Percentiles rank a stretch among this genome's conserved stretches.
phyloP scores from a whole-genome alignment of 2,113 vertebrate species.

The Anhinga anhinga region DNA sequence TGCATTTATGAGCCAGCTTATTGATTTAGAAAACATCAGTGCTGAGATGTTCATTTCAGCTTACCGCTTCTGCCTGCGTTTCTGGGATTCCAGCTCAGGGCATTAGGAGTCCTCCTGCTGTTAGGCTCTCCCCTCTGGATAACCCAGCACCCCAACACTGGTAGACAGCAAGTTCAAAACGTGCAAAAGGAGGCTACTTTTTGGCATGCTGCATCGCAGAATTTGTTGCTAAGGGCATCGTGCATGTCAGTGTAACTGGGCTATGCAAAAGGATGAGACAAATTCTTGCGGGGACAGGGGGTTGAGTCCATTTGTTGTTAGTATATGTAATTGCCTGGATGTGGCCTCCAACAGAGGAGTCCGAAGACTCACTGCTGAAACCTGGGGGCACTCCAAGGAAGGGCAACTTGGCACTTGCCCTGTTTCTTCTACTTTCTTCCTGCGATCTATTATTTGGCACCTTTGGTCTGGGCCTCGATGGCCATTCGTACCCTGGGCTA shows the following conservation, averaged over 20 bases:
- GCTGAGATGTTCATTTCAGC: neutral
- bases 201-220: neutral
- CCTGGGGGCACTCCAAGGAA: neutral
- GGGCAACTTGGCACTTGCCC: neutral
- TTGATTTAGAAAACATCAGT: neutral
- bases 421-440: neutral
- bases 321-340: neutral
- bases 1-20: neutral
- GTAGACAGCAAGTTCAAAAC: neutral
- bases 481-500: neutral
- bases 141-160: neutral
- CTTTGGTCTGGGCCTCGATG: neutral
- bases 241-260: neutral
- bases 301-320: neutral
- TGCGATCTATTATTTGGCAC: accelerated
- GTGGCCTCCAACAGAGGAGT: neutral
- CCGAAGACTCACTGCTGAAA: neutral
- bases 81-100: neutral
- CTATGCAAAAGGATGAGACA: neutral
- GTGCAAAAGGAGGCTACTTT: neutral
- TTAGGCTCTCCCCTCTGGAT: neutral
- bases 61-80: neutral
- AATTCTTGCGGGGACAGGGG: neutral
- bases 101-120: neutral
- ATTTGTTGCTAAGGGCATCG: neutral